phyloP scores from a whole-genome alignment of 2,113 vertebrate species.

The Ageneiosus marmoratus region DNA sequence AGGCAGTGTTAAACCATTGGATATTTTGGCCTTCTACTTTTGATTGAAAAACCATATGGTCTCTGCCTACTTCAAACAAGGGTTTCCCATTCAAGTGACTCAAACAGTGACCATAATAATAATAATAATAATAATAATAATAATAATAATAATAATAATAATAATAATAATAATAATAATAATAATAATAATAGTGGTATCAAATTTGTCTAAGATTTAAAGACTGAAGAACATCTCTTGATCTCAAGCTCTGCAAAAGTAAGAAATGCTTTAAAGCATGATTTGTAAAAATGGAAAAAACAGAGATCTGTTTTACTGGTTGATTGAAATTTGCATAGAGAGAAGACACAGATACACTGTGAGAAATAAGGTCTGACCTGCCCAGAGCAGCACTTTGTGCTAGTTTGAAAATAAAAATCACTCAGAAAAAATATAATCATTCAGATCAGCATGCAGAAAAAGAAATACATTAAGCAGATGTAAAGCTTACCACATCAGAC shows the following conservation, averaged over 20 bases:
- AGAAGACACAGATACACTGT: conserved; percentile 2
- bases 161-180: too few relatives aligned
- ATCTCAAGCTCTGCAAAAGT: background rate
- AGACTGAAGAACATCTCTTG: background rate
- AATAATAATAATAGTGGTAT: conserved; percentile 18
- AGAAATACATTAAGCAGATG: conserved; percentile 18
- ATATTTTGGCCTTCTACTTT: conserved; percentile 68
- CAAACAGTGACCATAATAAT: conserved; percentile 63
- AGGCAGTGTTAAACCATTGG: conserved; percentile 53
- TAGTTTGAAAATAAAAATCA: conserved; percentile 27
- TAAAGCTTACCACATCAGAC: conserved; percentile 5
- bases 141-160: too few relatives aligned
- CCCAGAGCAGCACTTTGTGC: conserved; percentile 6
- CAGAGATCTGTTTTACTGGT: background rate
- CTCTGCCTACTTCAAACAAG: conserved; percentile 63
- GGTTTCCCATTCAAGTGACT: conserved; percentile 72
- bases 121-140: conserved; percentile 26
- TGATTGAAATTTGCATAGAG: conserved; percentile 17
- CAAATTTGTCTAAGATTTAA: conserved; percentile 51
- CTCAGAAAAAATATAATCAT: conserved; percentile 34
- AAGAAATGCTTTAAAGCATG: background rate
- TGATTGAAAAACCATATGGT: conserved; percentile 72
- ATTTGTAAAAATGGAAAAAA: background rate
- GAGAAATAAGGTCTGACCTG: conserved; percentile 38
- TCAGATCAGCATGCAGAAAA: background rate